Evolutionary conservation across 2,888 invertebrate species (phyloP), one percentile per base, ranked within the genome.

Genomic region (Hydrotaea cyrtoneurina): DNA sequence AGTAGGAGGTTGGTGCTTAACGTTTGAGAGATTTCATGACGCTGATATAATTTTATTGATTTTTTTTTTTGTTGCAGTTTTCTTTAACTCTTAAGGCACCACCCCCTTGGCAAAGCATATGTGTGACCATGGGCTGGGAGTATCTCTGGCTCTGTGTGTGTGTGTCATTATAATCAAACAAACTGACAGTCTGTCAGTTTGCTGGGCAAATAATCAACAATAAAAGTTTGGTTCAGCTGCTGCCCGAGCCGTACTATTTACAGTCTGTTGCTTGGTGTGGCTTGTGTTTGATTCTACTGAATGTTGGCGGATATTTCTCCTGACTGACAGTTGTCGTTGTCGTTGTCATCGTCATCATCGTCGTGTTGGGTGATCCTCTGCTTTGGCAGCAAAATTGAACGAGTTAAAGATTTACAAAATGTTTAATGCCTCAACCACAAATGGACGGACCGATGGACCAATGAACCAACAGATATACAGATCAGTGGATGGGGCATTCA

Each of bases 191-290:
- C 82, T 82, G 82, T 64, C 85, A 82, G 79, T 79, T 79, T 79
- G 79, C 69, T 85, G 85, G 46, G 82, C 82, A 85, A 85, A 79
- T 79, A 82, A 79, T 81, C 79, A 82, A 79, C 81, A 81, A 79
- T 79, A 53, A 79, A 84, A 79, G 19, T 53, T 79, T 78, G 59
- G 53, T 74, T 76, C 78, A 71, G 75, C 77, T 74, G 76, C 77
- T 83, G 55, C 66, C 39, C n/a, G n/a, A n/a, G n/a, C n/a, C 66
- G 36, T 50, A 46, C 46, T 50, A 26, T 46, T 71, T 50, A 50
- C 46, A 4, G 3, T n/a, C 71, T 46, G 50, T n/a, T 71, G 26
- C 46, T 66, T 39, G 43, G 43, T 66, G 64, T 36, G 36, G 39
- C 64, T 36, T 17, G 36, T 19, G n/a, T 2, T 23, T 15, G n/a